phyloP scores from a whole-genome alignment of 2,888 invertebrate species.

The Oscheius onirici region DNA sequence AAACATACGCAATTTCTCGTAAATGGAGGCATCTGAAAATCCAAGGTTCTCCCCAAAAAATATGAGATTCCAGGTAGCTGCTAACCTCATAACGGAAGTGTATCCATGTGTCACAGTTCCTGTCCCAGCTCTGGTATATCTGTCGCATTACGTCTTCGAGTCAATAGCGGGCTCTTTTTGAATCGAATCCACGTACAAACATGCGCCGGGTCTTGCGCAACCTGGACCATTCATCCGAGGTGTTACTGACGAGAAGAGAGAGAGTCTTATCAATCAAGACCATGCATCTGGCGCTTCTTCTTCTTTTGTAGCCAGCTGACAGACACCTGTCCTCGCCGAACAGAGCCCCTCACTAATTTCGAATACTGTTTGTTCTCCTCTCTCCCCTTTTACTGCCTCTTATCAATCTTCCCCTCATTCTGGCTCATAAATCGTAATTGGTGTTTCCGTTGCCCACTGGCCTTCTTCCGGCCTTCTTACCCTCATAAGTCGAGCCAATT shows the following conservation, averaged over 20 bases:
- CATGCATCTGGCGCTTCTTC: not conserved
- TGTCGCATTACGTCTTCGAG: not conserved
- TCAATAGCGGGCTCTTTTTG: not conserved
- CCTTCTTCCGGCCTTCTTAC: too few species aligned
- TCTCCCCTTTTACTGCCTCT: not conserved
- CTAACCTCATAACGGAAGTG: too few species aligned
- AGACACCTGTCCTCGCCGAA: not conserved
- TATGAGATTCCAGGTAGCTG: not conserved
- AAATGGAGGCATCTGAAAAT: not conserved
- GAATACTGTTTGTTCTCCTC: not conserved
- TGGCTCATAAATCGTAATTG: too few species aligned
- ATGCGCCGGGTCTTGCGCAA: conserved; percentile 1
- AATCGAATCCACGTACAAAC: not conserved
- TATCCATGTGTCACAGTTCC: not conserved
- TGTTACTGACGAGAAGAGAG: not conserved
- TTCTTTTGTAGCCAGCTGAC: not conserved
- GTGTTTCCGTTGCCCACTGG: too few species aligned
- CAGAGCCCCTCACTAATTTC: not conserved
- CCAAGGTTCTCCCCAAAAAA: not conserved
- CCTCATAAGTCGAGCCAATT: too few species aligned
- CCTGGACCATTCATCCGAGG: not conserved
- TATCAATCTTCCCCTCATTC: too few species aligned
- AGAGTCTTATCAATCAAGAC: not conserved
- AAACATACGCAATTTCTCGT: not conserved
- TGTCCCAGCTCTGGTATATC: not conserved